Percentiles rank a stretch among this genome's conserved stretches.
These are phyloP conservation scores for Sinhomidia bicolor DNA, from an alignment of 2,888 invertebrate genomes.

Conservation along the genomic window DNA sequence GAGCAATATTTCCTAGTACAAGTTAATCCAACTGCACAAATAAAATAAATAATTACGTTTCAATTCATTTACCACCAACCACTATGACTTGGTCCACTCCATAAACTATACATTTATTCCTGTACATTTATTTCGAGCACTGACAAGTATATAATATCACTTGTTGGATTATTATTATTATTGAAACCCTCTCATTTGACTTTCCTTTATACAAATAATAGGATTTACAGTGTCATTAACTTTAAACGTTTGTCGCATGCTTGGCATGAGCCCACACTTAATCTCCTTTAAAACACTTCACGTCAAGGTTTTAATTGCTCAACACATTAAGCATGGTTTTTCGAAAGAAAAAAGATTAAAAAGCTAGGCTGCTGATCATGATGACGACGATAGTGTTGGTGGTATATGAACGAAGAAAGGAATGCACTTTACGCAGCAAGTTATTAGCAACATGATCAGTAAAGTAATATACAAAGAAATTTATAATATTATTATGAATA, in stretches of 20 bases:
- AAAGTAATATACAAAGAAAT: too few relatives aligned
- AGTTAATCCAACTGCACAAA: too few relatives aligned
- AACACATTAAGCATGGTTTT: constrained; percentile 23
- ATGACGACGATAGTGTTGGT: background rate
- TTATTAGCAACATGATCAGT: constrained; percentile 35
- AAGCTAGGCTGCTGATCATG: background rate
- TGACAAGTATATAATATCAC: too few relatives aligned
- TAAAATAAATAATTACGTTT: too few relatives aligned
- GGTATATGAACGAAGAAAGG: constrained; percentile 8
- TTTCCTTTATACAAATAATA: too few relatives aligned
- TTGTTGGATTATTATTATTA: background rate
- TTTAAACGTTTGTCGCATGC: background rate
- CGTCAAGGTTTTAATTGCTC: constrained; percentile 33
- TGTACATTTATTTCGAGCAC: too few relatives aligned
- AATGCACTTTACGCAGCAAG: constrained; percentile 32
- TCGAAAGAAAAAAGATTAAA: constrained; percentile 35
- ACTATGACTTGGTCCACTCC: background rate
- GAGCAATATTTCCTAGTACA: too few relatives aligned
- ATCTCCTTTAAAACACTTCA: constrained; percentile 20
- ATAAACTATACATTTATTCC: too few relatives aligned
- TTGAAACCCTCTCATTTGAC: background rate
- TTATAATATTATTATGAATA: background rate
- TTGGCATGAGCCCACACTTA: constrained; percentile 15
- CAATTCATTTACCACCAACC: background rate
- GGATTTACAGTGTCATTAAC: constrained; percentile 40